Percentiles rank a stretch among this genome's conserved stretches.
phyloP scores from a whole-genome alignment of 2,797 vertebrate genomes.

The Momotus momota region DNA sequence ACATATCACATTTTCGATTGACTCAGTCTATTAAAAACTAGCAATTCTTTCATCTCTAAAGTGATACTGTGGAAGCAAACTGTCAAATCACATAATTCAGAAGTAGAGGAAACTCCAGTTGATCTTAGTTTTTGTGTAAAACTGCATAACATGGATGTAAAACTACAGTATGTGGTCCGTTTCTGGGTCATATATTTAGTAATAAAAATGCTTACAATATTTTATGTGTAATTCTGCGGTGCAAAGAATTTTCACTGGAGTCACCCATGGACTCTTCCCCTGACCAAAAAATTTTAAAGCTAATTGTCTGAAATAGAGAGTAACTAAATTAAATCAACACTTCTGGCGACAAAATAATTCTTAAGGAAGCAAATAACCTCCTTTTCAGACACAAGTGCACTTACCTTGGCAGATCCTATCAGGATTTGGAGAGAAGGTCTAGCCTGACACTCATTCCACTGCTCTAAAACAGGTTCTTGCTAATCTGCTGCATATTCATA shows the following conservation, averaged over 20 bases:
- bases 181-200: background rate
- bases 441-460: background rate
- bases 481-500: background rate
- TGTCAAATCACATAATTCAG: background rate
- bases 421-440: background rate
- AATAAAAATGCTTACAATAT: background rate
- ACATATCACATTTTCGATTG: background rate
- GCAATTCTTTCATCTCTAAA: background rate
- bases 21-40: background rate
- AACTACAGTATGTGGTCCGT: background rate
- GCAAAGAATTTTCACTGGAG: background rate
- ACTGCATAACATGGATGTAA: background rate
- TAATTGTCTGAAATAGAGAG: background rate
- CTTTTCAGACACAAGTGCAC: background rate
- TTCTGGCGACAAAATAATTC: background rate
- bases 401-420: background rate
- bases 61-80: background rate
- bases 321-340: background rate
- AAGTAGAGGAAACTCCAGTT: background rate
- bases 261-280: fast-evolving
- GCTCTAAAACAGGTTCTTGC: background rate
- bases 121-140: background rate
- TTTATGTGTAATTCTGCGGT: background rate
- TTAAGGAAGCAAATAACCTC: background rate
- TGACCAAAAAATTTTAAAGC: background rate